Percentiles rank a stretch among this genome's conserved stretches.
phyloP scores from a whole-genome alignment of 2,888 invertebrate genomes.

The Plebejus melissa region DNA sequence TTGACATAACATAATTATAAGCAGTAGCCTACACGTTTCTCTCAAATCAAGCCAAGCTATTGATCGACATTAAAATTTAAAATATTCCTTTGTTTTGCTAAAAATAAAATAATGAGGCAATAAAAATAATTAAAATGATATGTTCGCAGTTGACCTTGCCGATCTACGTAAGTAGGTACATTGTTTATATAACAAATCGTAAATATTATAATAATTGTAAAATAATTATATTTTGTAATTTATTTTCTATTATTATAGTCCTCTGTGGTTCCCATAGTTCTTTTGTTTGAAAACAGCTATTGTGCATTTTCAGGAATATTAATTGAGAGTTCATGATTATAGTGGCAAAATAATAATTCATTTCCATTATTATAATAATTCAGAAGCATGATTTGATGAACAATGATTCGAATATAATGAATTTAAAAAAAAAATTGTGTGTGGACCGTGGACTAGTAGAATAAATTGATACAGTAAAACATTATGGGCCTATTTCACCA shows the following conservation, averaged over 20 bases:
- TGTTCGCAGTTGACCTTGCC: neutral
- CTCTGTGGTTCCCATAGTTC: conserved; percentile 1
- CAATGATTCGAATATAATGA: neutral
- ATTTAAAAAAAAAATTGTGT: neutral
- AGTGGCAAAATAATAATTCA: neutral
- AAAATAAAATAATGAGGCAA: neutral
- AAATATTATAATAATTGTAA: neutral
- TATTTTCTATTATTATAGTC: conserved; percentile 12
- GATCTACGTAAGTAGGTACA: conserved; percentile 4
- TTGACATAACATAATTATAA: neutral
- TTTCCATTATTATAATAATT: neutral
- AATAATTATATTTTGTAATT: conserved; percentile 19
- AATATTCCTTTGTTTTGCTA: neutral
- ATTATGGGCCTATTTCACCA: no score
- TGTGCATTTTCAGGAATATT: conserved; percentile 10
- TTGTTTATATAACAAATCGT: neutral
- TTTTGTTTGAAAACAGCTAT: neutral
- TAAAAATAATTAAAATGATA: conserved; percentile 8
- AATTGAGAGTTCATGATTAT: neutral
- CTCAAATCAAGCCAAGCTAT: neutral
- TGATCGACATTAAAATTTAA: neutral
- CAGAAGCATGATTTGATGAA: neutral
- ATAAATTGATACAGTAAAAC: no score
- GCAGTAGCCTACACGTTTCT: no score
- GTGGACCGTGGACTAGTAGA: neutral